A percentile compares a stretch with the other conserved stretches of the same genome.
Evolutionary conservation across 2,888 invertebrate genomes (phyloP).

Genomic region (Lycophotia porphyrea): DNA sequence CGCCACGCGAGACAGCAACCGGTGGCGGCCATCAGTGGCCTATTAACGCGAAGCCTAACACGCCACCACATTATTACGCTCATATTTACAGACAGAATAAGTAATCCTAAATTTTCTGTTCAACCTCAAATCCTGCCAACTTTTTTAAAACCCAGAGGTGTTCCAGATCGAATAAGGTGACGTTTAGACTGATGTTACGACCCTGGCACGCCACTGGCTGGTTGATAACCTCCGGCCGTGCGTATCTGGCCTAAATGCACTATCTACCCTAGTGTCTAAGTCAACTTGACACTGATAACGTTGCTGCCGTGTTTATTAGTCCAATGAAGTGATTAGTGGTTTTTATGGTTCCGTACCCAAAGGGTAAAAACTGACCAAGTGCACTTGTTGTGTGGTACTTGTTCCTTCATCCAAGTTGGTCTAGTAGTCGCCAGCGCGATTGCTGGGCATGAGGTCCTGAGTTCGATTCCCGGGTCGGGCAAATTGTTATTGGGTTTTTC

Average conservation of each 20-base stretch:
- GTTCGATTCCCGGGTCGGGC: background rate
- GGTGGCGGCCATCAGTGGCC: too few species aligned
- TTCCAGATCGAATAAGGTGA: conserved; percentile 3
- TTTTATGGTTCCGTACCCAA: too few species aligned
- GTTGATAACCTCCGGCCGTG: conserved; percentile 70
- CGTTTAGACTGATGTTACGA: conserved; percentile 35
- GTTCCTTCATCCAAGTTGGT: background rate
- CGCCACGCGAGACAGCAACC: too few species aligned
- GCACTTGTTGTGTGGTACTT: too few species aligned
- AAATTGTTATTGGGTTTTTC: background rate
- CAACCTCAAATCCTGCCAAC: conserved; percentile 28
- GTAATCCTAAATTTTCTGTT: conserved; percentile 13
- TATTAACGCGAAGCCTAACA: too few species aligned
- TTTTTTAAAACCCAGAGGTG: conserved; percentile 6
- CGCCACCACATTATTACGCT: too few species aligned
- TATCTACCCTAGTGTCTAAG: conserved; percentile 74
- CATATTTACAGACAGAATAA: background rate
- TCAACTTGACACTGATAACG: conserved; percentile 69
- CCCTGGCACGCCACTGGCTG: conserved; percentile 62
- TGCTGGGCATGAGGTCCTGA: background rate
- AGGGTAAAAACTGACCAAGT: too few species aligned
- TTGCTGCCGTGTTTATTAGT: conserved; percentile 50
- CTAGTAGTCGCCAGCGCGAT: background rate
- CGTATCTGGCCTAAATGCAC: conserved; percentile 67
- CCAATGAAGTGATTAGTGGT: conserved; percentile 20